Percentiles rank a stretch among this genome's conserved stretches.
phyloP scores from a whole-genome alignment of 2,113 vertebrate species.

The Ciconia maguari region DNA sequence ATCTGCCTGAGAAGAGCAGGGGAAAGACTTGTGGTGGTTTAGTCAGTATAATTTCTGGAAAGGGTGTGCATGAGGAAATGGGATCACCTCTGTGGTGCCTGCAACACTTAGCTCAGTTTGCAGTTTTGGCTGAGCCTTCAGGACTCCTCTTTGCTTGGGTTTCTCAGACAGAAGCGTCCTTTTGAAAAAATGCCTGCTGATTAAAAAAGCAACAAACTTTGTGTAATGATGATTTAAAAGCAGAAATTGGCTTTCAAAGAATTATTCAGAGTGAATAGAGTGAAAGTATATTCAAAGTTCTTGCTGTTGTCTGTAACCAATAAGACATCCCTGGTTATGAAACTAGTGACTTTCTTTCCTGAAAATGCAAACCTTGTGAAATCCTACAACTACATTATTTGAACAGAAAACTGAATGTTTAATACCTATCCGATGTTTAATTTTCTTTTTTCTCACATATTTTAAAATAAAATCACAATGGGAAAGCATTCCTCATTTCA shows the following conservation, averaged over 20 bases:
- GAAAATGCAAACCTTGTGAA: neutral
- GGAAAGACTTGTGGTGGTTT: neutral
- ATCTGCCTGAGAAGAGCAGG: neutral
- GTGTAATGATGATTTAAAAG: neutral
- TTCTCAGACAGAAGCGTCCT: neutral
- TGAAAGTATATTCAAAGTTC: neutral
- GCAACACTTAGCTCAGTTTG: neutral
- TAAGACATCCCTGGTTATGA: neutral
- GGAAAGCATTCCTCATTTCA: neutral
- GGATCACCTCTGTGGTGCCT: neutral
- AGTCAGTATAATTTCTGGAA: neutral
- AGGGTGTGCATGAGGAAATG: neutral
- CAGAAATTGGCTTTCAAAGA: neutral
- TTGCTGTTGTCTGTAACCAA: neutral
- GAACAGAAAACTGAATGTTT: neutral
- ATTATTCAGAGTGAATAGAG: neutral
- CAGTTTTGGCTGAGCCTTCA: neutral
- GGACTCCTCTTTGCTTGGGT: neutral
- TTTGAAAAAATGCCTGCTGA: neutral
- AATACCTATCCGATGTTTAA: neutral
- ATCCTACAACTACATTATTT: neutral
- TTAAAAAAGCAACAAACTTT: neutral
- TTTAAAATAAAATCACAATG: neutral
- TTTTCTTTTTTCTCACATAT: neutral
- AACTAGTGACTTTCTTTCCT: neutral